Evolutionary conservation across 2,888 invertebrate species (phyloP), one percentile per base, ranked within the genome.

Genomic region (Lithodes maja): DNA sequence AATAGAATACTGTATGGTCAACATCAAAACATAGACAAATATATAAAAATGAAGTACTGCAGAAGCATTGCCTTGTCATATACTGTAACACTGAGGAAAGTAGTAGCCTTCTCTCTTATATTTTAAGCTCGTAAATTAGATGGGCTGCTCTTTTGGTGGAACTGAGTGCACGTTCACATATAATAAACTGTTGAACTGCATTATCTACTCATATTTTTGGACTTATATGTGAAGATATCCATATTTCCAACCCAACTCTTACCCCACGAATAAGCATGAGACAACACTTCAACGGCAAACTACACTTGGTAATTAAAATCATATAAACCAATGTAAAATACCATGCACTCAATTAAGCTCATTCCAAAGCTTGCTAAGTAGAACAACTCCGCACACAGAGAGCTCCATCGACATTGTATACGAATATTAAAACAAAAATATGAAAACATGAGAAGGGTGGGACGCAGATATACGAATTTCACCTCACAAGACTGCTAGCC

Each of bases 401-500:
- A 71, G 17, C 71, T 71, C 71, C 71, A 71, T n/a, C 17, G 71
- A 71, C 80, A 86, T 69, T 80, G 3, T 81, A n/a, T 74, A 74
- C 71, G 54, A 79, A 79, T n/a, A 79, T 49, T 78, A 12, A 50
- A 12, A 78, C 33, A 33, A 78, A 49, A 17, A 78, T 50, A 50
- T 49, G 1, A 79, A 52, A n/a, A 53, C 15, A 33, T 33, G 33
- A 12, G 15, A 54, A 71, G 71, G 17, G 71, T 71, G 71, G 71
- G 71, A 53, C 54, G 7, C n/a, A 79, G 5, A 54, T 79, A 79
- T n/a, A 79, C 53, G 54, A n/a, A n/a, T 54, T n/a, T 71, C 71
- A 71, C 71, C 71, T 71, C 81, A 68, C 81, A 82, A 55, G 68
- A 68, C 9, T 86, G 33, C 71, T 54, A 86, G 80, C 86, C 80